These are phyloP conservation scores for Pogonus chalceus DNA, from an alignment of 1,140 invertebrate species.

Conservation along the genomic window DNA sequence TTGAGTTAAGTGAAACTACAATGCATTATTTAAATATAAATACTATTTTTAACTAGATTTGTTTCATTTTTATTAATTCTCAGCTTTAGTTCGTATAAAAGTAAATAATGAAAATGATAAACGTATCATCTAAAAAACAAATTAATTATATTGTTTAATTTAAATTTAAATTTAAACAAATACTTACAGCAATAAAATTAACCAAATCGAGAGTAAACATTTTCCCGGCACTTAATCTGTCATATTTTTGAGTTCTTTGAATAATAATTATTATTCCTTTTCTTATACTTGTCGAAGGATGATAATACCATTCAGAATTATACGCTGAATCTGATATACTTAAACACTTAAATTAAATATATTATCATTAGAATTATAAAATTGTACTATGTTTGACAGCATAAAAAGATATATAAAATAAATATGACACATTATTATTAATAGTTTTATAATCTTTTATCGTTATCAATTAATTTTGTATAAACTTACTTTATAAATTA, in stretches of 20 bases:
- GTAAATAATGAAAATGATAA: background rate
- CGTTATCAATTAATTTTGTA: background rate
- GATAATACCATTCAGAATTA: background rate
- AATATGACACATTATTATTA: too few species aligned
- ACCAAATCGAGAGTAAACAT: background rate
- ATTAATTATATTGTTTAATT: background rate
- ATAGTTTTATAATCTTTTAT: too few species aligned
- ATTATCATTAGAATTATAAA: too few species aligned
- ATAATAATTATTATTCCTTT: background rate
- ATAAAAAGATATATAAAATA: too few species aligned
- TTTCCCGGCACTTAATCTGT: background rate
- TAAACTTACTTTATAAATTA: background rate
- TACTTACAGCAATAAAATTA: background rate
- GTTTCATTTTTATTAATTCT: background rate
- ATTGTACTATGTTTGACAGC: too few species aligned
- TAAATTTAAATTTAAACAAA: background rate
- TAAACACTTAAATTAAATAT: background rate
- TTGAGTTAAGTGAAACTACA: too few species aligned
- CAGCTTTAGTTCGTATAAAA: background rate
- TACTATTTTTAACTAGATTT: background rate
- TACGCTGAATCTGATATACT: background rate
- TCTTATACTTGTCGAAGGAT: background rate
- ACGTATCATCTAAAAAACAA: background rate
- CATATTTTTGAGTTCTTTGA: background rate
- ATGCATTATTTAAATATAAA: background rate